Evolutionary conservation across 2,797 vertebrate species (phyloP), one percentile per base, ranked within the genome.

Genomic region (Neostethus bicornis): DNA sequence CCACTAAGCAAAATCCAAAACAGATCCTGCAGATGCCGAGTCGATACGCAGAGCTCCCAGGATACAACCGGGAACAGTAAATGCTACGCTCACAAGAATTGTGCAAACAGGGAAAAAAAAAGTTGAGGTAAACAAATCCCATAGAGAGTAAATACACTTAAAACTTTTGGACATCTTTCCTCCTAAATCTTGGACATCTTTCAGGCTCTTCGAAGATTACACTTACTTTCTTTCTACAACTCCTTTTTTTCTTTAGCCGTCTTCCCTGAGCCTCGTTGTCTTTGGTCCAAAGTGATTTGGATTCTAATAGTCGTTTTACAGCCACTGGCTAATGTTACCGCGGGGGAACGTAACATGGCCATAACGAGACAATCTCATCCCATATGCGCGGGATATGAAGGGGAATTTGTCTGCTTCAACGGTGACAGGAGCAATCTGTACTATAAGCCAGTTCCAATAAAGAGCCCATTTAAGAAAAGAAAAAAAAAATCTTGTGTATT

Each of bases 291-390:
- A 66, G 77, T 72, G 61, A 86, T 80, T 82, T 82, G 80, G 76
- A 79, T 75, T 69, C 83, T 90, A 89, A 91, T 88, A 87, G 89
- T 84, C 87, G 85, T 89, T 91, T 89, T 89, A 89, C 89, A 85
- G 87, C 82, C 57, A 44, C 66, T 19, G 78, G 82, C 83, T 91
- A 89, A 90, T 90, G 88, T 85, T 77, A 80, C 88, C 88, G 28
- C 68, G 74, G 86, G 89, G 90, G 85, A 73, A 79, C 47, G 81
- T 87, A 86, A 81, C 74, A 7, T 77, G 75, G 65, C 80, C 86
- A 89, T 90, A 88, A 88, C 73, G 61, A 85, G 80, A 81, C 87
- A 84, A 89, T 85, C 77, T 74, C 76, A 78, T 80, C 71, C 80
- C 85, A 68, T 82, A 84, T 83, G 83, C 80, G 67, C 59, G 58